These are phyloP conservation scores for Xiphophorus hellerii DNA, from an alignment of 2,113 vertebrate genomes.

Conservation along the genomic window DNA sequence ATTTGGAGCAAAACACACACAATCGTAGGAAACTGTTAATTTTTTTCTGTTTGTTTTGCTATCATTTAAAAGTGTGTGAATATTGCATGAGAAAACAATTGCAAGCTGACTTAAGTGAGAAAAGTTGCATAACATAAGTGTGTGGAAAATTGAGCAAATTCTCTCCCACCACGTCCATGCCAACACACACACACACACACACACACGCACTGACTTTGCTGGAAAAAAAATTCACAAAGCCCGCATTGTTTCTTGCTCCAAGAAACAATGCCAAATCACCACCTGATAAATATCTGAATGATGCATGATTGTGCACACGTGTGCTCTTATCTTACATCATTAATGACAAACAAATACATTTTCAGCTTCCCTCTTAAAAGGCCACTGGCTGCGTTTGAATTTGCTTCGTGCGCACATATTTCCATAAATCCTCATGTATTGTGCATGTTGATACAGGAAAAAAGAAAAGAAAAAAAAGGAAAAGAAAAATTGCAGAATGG, in stretches of 20 bases:
- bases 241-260: conserved; percentile 2
- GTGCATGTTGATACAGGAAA: conserved; percentile 65
- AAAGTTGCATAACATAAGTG: neutral
- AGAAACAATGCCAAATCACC: conserved; percentile 23
- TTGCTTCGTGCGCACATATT: conserved; percentile 74
- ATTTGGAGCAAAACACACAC: neutral
- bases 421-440: conserved; percentile 78
- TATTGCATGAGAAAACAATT: conserved; percentile 27
- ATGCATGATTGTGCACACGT: conserved; percentile 54
- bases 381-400: conserved; percentile 60
- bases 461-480: conserved; percentile 12
- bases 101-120: conserved; percentile 1
- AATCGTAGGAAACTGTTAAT: conserved; percentile 9
- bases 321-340: conserved; percentile 62
- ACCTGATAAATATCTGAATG: conserved; percentile 52
- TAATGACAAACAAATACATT: conserved; percentile 73
- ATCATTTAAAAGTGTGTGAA: conserved; percentile 22
- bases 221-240: neutral
- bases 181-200: neutral
- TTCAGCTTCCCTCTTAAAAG: conserved; percentile 74
- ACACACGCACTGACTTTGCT: neutral
- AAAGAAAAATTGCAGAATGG: conserved; percentile 61
- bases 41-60: neutral
- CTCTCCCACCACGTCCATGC: conserved; percentile 7
- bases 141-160: conserved; percentile 12